Conservation (phyloP, 2,888 invertebrate genomes). For the Hirtodrosophila histrioides region DNA sequence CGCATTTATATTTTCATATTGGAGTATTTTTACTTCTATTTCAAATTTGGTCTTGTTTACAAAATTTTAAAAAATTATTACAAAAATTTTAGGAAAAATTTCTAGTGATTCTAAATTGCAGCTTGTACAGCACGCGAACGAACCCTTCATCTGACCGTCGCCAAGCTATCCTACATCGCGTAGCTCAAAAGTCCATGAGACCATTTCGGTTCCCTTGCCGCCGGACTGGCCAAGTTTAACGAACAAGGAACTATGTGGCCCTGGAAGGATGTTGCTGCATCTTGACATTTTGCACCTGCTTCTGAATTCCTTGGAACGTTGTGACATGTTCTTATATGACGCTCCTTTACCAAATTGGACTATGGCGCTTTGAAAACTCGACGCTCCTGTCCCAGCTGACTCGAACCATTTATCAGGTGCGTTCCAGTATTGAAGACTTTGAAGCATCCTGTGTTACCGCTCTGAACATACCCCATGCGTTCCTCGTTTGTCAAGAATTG, state of each 20-base stretch:
- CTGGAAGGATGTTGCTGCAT: slow-evolving; percentile 17
- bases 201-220: slow-evolving; percentile 28
- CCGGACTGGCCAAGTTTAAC: slow-evolving; percentile 13
- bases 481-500: not conserved
- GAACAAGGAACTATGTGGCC: not conserved
- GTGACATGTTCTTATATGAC: slow-evolving; percentile 4
- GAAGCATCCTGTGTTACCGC: slow-evolving; percentile 6
- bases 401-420: slow-evolving; percentile 24
- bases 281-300: slow-evolving; percentile 2
- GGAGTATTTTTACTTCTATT: no score
- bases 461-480: slow-evolving; percentile 11
- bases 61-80: no score
- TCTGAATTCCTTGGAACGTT: no score
- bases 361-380: slow-evolving; percentile 34
- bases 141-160: slow-evolving; percentile 7
- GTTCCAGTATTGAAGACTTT: no score
- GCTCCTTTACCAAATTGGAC: slow-evolving; percentile 13
- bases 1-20: no score
- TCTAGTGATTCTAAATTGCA: no score
- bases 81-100: no score
- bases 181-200: slow-evolving; percentile 26
- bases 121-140: not conserved
- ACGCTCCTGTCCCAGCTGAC: slow-evolving; percentile 33
- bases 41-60: no score
- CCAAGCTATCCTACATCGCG: slow-evolving; percentile 15